Evolutionary conservation across 2,888 invertebrate species (phyloP), one percentile per base, ranked within the genome.

Genomic region (Ecdyonurus torrentis): DNA sequence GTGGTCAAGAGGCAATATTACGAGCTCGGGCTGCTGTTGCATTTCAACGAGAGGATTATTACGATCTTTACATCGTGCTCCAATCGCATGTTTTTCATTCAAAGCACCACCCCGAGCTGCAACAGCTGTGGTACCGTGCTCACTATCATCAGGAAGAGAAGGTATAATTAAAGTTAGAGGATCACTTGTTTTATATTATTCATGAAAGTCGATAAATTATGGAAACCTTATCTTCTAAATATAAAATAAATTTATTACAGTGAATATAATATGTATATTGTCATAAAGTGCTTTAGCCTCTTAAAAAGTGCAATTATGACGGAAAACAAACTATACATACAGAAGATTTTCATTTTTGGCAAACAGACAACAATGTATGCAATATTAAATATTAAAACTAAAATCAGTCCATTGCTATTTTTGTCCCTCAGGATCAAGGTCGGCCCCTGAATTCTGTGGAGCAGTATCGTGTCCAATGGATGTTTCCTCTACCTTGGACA

Each of bases 401-500:
- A n/a, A n/a, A n/a, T n/a, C n/a, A n/a, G n/a, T n/a, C n/a, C n/a
- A n/a, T n/a, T n/a, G n/a, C n/a, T n/a, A n/a, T n/a, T n/a, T n/a
- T n/a, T n/a, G n/a, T 37, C 7, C 7, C 20, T n/a, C n/a, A 55
- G 55, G 68, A 70, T 20, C 79, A 93, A 2, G 94, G 93, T 0
- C 81, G 96, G 65, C 85, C 91, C 0, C 77, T 98, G 67, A 94
- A 97, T 1, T 96, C 98, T 0, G 98, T 99, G 15, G 96, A 96
- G 74, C 96, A 96, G 75, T 96, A 96, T 74, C 81, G 96, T 55
- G 75, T 96, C 37, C 79, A 98, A 24, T 90, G 95, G 73, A 99
- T 99, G 73, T 93, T 91, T 73, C 97, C 96, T 0, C 77, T 98
- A 62, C 98, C 98, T 0, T 91, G 91, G 73, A 97, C 96, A 0